These are phyloP conservation scores for Pelobates cultripes DNA, from an alignment of 2,797 vertebrate genomes.

Conservation along the genomic window DNA sequence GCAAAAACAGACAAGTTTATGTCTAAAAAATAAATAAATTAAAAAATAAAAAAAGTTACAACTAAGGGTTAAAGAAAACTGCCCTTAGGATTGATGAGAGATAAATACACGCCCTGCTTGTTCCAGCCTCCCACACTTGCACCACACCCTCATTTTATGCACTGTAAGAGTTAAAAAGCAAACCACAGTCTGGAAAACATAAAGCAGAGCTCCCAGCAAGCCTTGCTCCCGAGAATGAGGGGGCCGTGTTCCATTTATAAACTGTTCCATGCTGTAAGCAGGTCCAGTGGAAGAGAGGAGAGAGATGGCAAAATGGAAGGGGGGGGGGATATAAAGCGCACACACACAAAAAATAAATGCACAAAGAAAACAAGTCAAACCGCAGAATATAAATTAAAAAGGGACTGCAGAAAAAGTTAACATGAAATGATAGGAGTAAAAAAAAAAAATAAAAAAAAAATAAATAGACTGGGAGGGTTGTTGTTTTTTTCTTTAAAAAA, in stretches of 20 bases:
- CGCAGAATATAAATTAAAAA: too few species aligned
- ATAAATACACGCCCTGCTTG: background rate
- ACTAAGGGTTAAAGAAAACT: background rate
- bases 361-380: background rate
- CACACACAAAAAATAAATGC: background rate
- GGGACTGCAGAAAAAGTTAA: too few species aligned
- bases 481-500: too few species aligned
- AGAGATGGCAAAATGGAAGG: constrained; percentile 1
- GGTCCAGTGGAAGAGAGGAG: constrained; percentile 65
- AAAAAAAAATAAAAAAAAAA: too few species aligned
- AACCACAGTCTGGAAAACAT: constrained; percentile 50
- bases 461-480: too few species aligned
- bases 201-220: constrained; percentile 58
- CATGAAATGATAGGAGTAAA: too few species aligned
- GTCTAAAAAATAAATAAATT: too few species aligned
- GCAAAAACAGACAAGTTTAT: too few species aligned
- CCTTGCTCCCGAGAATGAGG: constrained; percentile 67
- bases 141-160: constrained; percentile 15
- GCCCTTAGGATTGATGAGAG: background rate
- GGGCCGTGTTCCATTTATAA: constrained; percentile 71
- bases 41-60: too few species aligned
- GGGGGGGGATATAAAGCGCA: background rate
- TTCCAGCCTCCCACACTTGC: background rate
- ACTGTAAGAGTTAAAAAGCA: constrained; percentile 36
- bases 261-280: constrained; percentile 69